Conservation (phyloP, 2,797 vertebrate genomes). For the Danio kyathit region DNA sequence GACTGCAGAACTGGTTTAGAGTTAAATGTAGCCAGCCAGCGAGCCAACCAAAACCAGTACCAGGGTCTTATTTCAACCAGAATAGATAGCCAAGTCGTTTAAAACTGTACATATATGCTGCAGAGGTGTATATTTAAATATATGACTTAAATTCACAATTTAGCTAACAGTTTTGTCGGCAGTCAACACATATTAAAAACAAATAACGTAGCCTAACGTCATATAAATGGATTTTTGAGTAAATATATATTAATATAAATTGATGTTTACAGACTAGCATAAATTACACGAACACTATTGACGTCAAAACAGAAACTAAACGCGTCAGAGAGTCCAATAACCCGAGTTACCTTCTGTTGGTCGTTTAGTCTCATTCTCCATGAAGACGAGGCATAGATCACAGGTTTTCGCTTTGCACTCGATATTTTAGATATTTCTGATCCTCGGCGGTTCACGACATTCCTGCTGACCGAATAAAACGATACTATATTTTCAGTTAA, state of each 20-base stretch:
- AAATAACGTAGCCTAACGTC: too few species aligned
- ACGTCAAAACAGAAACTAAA: conserved; percentile 13
- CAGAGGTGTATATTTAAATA: not conserved
- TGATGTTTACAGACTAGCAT: not conserved
- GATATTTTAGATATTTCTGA: conserved; percentile 36
- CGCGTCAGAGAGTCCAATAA: not conserved
- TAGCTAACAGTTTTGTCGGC: not conserved
- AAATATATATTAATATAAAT: not conserved
- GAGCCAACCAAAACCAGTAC: not conserved
- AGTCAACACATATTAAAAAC: not conserved
- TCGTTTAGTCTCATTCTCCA: conserved; percentile 59
- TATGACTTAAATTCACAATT: not conserved
- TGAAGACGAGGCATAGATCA: conserved; percentile 60
- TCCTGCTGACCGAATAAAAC: not conserved
- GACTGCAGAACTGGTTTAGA: conserved; percentile 13
- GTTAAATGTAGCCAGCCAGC: not conserved
- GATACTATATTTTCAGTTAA: not conserved
- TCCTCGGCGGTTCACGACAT: conserved; percentile 3
- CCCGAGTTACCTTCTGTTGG: conserved; percentile 56
- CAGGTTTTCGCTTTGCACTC: conserved; percentile 29
- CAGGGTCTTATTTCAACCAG: not conserved
- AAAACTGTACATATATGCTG: not conserved
- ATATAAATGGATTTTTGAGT: too few species aligned
- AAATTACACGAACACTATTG: not conserved
- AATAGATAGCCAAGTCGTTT: not conserved